Base-by-base conservation (phyloP, 2,113 vertebrate species). In the Promerops cafer region DNA sequence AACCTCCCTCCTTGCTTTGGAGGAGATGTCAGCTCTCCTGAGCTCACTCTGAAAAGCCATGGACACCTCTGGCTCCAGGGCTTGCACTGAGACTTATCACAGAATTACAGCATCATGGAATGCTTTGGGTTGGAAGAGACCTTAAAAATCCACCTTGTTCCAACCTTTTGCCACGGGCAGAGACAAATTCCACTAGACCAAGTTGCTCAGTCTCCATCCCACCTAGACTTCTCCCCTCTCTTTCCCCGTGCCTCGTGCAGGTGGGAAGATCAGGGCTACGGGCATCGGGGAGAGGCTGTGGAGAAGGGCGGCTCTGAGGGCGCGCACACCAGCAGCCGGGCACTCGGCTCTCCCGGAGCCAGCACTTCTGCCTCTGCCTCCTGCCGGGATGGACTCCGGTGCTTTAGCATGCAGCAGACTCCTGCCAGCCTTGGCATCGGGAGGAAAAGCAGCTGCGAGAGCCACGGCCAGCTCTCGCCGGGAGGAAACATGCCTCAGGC, bases 201-300 rank as follows among this genome's bases (percentile, higher is more conserved):
- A 23, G 17, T 0, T 31, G n/a, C 47, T 68, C 69, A 68, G 53
- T 30, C 63, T 76, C 63, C 63, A 54, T 26, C 63, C 78, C 47
- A 4, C 17, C 8, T 11, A 40, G 15, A 22, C 22, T 56, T 78
- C 27, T 35, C 7, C 50, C 31, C 15, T 42, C 30, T 13, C 22
- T 31, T 13, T 27, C 61, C 66, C 3, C 0, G 1, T 16, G 7
- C 35, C 74, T 60, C 1, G 0, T 7, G 33, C 0, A 11, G 53
- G 16, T 5, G 74, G 64, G 53, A 68, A 6, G 33, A 35, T 1
- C 7, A 6, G 42, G 61, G 35, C 40, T 31, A 1, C 2, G 1
- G 5, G 33, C 22, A 1, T 0, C 3, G 6, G 40, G 63, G 24
- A 11, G 26, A 28, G 42, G 10, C 50, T 6, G 18, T 2, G 22